phyloP scores from a whole-genome alignment of 2,113 vertebrate genomes.

The Oncorhynchus masou region DNA sequence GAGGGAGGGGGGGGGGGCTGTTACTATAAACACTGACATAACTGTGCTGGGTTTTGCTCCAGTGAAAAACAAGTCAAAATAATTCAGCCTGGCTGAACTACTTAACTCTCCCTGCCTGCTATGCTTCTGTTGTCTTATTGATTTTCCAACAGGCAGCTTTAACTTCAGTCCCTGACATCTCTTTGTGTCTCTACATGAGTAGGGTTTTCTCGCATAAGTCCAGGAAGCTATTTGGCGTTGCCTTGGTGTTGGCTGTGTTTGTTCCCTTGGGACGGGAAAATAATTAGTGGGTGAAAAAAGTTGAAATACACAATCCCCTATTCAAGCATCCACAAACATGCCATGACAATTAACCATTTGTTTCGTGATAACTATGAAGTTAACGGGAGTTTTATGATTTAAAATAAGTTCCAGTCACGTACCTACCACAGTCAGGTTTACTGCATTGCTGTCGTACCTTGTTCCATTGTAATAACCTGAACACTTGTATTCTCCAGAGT shows the following conservation, averaged over 20 bases:
- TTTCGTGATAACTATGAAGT: background rate
- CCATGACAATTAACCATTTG: no score
- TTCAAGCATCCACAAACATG: no score
- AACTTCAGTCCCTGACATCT: constrained; percentile 54
- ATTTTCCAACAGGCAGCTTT: constrained; percentile 15
- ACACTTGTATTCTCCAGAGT: background rate
- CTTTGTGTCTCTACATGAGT: constrained; percentile 23
- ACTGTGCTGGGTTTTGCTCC: constrained; percentile 26
- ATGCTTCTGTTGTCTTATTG: constrained; percentile 34
- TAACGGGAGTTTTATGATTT: background rate
- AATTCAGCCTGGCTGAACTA: constrained; percentile 41
- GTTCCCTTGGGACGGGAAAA: background rate
- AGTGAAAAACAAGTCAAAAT: constrained; percentile 34
- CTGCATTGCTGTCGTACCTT: background rate
- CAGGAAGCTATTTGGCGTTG: background rate
- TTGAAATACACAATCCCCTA: no score
- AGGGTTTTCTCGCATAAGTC: constrained; percentile 15
- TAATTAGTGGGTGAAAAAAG: constrained; percentile 9
- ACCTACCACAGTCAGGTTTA: background rate
- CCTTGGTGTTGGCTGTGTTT: constrained; percentile 17
- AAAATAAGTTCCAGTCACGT: background rate
- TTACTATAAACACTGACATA: constrained; percentile 41
- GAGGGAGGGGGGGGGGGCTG: constrained; percentile 16
- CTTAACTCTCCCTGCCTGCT: constrained; percentile 16
- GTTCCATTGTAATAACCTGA: background rate